phyloP scores from a whole-genome alignment of 1,140 invertebrate genomes.

The Galendromus occidentalis region DNA sequence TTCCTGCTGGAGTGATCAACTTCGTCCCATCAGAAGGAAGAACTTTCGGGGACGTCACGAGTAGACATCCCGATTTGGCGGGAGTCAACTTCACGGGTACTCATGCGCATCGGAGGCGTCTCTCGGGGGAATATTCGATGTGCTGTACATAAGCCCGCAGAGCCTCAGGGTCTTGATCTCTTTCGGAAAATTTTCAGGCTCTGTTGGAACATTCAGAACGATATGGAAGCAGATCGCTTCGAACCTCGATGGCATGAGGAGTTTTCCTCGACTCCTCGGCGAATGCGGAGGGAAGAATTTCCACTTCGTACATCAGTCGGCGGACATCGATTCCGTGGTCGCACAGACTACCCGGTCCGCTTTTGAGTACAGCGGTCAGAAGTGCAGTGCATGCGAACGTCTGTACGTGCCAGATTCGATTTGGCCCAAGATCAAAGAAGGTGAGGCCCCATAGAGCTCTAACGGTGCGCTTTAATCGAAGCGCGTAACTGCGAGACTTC shows the following conservation, averaged over 20 bases:
- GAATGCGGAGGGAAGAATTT: conserved; percentile 99
- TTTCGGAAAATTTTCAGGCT: conserved; percentile 14
- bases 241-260: conserved; percentile 63
- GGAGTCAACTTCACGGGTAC: conserved; percentile 96
- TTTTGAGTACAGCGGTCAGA: conserved; percentile 90
- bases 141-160: too few relatives aligned
- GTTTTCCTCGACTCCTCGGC: conserved; percentile 78
- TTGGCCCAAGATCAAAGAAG: conserved; percentile 46
- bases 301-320: conserved; percentile 83
- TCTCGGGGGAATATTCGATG: too few relatives aligned
- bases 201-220: conserved; percentile 62
- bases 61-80: conserved; percentile 56
- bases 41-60: conserved; percentile 79
- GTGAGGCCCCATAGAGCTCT: conserved; percentile 14
- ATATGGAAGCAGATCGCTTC: conserved; percentile 80
- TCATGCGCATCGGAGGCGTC: conserved; percentile 30
- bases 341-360: conserved; percentile 65
- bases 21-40: conserved; percentile 60
- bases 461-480: conserved; percentile 15
- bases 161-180: neutral
- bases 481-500: conserved; percentile 34
- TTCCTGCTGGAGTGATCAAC: conserved; percentile 89
- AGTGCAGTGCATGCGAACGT: conserved; percentile 92
- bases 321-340: conserved; percentile 61
- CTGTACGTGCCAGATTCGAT: conserved; percentile 81